Conservation (phyloP, 2,888 invertebrate species). For the Meiosimyza decipiens region DNA sequence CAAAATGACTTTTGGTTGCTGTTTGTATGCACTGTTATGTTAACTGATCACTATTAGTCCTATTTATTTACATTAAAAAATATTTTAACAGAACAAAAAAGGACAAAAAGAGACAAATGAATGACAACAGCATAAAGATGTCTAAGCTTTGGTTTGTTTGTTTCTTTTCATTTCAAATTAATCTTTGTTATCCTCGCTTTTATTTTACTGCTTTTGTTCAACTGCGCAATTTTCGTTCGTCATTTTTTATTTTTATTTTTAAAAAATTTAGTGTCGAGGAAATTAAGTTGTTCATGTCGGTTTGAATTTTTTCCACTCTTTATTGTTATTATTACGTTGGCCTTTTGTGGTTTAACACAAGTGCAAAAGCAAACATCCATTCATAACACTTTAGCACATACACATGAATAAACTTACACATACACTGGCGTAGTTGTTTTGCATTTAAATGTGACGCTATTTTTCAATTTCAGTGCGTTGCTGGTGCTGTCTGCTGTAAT, state of each 20-base stretch:
- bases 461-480: constrained; percentile 13
- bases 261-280: neutral
- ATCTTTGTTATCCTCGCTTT: neutral
- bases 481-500: neutral
- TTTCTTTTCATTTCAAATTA: neutral
- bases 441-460: constrained; percentile 11
- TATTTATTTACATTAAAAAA: constrained; percentile 19
- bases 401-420: neutral
- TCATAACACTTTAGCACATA: neutral
- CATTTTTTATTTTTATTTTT: neutral
- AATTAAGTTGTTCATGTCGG: no score
- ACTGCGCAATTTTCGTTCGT: neutral
- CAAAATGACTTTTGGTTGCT: neutral
- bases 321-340: constrained; percentile 10
- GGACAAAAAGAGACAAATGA: constrained; percentile 44
- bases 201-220: neutral
- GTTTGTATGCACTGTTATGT: neutral
- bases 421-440: constrained; percentile 3
- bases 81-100: neutral
- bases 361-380: constrained; percentile 2
- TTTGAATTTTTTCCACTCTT: neutral
- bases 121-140: constrained; percentile 38
- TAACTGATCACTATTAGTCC: neutral
- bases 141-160: neutral
- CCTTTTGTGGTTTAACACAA: constrained; percentile 17